Conservation (phyloP, 2,113 vertebrate genomes). For the Cyanocitta stelleri region DNA sequence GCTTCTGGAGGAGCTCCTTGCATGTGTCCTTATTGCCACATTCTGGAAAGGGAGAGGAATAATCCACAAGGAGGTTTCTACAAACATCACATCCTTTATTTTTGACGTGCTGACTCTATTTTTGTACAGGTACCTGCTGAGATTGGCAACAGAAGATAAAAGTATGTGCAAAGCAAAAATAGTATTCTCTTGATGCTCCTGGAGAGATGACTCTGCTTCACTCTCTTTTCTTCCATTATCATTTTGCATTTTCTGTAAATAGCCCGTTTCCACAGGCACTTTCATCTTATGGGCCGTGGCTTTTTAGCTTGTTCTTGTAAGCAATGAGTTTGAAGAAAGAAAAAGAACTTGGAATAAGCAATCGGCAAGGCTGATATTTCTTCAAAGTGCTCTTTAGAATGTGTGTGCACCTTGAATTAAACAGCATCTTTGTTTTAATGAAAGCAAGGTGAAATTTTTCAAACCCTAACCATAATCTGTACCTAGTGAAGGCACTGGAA, state of each 20-base stretch:
- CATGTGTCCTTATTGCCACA: constrained; percentile 71
- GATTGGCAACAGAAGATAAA: not conserved
- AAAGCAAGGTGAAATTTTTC: not conserved
- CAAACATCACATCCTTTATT: not conserved
- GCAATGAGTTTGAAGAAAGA: not conserved
- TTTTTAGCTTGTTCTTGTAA: not conserved
- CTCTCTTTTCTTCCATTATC: not conserved
- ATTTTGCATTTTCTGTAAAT: not conserved
- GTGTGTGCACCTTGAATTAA: not conserved
- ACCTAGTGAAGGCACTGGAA: not conserved
- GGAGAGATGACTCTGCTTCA: not conserved
- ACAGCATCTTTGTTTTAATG: not conserved
- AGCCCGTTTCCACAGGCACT: not conserved
- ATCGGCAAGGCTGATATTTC: not conserved
- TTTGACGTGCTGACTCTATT: not conserved
- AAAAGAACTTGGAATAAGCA: not conserved
- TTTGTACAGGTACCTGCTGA: not conserved
- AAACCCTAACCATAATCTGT: not conserved
- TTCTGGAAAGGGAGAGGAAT: constrained; percentile 54
- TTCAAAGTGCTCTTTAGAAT: not conserved
- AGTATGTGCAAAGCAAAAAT: not conserved
- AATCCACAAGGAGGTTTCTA: not conserved
- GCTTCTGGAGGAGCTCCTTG: not conserved
- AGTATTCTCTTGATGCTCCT: not conserved
- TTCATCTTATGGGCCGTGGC: not conserved